Conservation (phyloP, 1,140 invertebrate species). For the Magallana angulata region DNA sequence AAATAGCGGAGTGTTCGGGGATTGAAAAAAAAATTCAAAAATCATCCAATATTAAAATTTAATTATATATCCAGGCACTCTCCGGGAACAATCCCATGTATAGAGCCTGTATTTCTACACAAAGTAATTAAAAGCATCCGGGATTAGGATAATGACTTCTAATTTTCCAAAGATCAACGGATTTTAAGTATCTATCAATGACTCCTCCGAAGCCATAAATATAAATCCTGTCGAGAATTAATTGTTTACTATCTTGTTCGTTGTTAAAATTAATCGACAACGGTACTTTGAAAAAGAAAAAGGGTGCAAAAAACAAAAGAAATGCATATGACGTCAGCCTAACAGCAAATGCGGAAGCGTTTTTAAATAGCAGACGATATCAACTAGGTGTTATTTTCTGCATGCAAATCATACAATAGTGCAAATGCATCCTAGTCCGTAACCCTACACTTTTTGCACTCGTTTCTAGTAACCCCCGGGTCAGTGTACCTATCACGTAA, state of each 20-base stretch:
- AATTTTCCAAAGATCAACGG: slow-evolving; percentile 16
- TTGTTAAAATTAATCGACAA: neutral
- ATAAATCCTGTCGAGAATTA: neutral
- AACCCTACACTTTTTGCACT: too few relatives aligned
- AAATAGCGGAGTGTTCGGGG: neutral
- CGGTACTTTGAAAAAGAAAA: neutral
- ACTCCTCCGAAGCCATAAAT: neutral
- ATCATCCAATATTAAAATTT: neutral
- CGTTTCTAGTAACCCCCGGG: too few relatives aligned
- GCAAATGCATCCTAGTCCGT: neutral
- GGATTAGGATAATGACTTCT: neutral
- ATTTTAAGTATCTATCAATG: neutral
- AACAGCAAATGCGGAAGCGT: neutral
- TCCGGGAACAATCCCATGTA: neutral
- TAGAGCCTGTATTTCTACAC: neutral
- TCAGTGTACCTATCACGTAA: too few relatives aligned
- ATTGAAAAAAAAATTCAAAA: neutral
- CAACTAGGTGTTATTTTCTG: neutral
- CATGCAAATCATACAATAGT: neutral
- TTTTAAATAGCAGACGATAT: neutral
- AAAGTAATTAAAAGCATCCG: slow-evolving; percentile 15
- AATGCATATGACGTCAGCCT: neutral
- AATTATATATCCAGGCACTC: neutral
- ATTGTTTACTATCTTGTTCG: slow-evolving; percentile 2
- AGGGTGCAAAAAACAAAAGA: slow-evolving; percentile 6